Evolutionary conservation across 1,140 invertebrate genomes (phyloP).

Genomic region (Medauroidea extradentata): DNA sequence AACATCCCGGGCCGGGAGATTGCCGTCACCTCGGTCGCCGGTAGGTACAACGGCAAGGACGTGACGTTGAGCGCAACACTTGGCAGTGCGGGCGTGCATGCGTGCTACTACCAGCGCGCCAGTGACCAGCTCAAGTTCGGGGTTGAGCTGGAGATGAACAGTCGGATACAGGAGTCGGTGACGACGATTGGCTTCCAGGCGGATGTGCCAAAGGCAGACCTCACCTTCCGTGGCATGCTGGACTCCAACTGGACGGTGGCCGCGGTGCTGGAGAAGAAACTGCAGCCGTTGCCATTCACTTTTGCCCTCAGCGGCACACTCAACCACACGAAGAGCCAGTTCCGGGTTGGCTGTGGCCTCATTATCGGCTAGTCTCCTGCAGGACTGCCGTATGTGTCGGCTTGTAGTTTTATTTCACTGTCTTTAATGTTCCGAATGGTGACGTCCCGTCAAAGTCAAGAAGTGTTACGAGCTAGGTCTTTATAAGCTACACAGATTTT

Average conservation of each 20-base stretch:
- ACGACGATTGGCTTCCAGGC: constrained; percentile 94
- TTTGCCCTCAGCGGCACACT: constrained; percentile 88
- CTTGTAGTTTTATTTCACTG: too few relatives aligned
- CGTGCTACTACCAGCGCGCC: constrained; percentile 93
- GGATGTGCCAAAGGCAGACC: constrained; percentile 92
- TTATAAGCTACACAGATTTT: too few relatives aligned
- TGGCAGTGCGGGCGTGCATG: constrained; percentile 74
- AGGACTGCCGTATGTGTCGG: too few relatives aligned
- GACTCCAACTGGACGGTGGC: constrained; percentile 96
- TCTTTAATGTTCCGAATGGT: too few relatives aligned
- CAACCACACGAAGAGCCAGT: constrained; percentile 87
- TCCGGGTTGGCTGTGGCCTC: constrained; percentile 81
- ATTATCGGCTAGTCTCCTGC: constrained; percentile 65
- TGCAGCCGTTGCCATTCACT: constrained; percentile 88
- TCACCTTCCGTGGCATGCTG: constrained; percentile 86
- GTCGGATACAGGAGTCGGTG: constrained; percentile 84
- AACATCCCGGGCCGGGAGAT: constrained; percentile 84
- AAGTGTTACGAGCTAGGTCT: too few relatives aligned
- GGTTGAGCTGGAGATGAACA: constrained; percentile 81
- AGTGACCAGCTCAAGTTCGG: constrained; percentile 85
- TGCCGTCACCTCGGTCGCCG: constrained; percentile 80
- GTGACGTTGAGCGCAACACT: constrained; percentile 66
- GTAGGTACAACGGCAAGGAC: constrained; percentile 60
- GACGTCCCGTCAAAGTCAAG: too few relatives aligned
- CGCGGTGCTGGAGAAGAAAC: constrained; percentile 90